These are phyloP conservation scores for Drosophila demipolita DNA, from an alignment of 2,888 invertebrate genomes.

Conservation along the genomic window DNA sequence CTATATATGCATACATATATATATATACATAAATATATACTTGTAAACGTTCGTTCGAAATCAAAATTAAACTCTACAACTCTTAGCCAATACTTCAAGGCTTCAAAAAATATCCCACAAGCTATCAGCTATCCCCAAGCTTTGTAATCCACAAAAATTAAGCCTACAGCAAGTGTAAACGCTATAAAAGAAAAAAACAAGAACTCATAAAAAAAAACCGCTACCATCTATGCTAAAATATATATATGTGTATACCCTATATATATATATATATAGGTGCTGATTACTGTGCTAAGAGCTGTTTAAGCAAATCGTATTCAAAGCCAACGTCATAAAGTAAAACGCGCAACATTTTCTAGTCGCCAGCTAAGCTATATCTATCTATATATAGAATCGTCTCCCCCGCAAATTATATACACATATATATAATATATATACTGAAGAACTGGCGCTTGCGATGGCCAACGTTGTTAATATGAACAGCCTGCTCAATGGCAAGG, in stretches of 20 bases:
- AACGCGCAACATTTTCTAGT: slow-evolving; percentile 72
- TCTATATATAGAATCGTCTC: slow-evolving; percentile 34
- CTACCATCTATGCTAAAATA: slow-evolving; percentile 65
- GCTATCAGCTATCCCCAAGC: slow-evolving; percentile 69
- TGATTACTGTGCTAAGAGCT: slow-evolving; percentile 58
- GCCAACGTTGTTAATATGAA: slow-evolving; percentile 98
- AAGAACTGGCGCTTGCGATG: slow-evolving; percentile 84
- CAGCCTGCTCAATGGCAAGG: slow-evolving; percentile 98
- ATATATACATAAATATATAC: slow-evolving; percentile 31
- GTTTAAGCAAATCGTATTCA: slow-evolving; percentile 21
- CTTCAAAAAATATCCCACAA: slow-evolving; percentile 46
- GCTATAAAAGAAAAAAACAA: slow-evolving; percentile 43
- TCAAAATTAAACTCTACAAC: slow-evolving; percentile 53
- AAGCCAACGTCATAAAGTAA: slow-evolving; percentile 54
- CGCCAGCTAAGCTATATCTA: slow-evolving; percentile 65
- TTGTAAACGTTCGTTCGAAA: slow-evolving; percentile 46
- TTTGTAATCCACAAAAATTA: slow-evolving; percentile 61
- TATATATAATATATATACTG: slow-evolving; percentile 37
- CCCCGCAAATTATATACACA: slow-evolving; percentile 43
- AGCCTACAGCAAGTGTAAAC: slow-evolving; percentile 45
- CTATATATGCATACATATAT: slow-evolving; percentile 34
- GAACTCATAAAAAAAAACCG: slow-evolving; percentile 44
- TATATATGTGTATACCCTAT: slow-evolving; percentile 43
- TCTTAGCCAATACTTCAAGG: slow-evolving; percentile 57
- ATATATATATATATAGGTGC: slow-evolving; percentile 53